Evolutionary conservation across 2,888 invertebrate species (phyloP).

Genomic region (Exephanes ischioxanthus): DNA sequence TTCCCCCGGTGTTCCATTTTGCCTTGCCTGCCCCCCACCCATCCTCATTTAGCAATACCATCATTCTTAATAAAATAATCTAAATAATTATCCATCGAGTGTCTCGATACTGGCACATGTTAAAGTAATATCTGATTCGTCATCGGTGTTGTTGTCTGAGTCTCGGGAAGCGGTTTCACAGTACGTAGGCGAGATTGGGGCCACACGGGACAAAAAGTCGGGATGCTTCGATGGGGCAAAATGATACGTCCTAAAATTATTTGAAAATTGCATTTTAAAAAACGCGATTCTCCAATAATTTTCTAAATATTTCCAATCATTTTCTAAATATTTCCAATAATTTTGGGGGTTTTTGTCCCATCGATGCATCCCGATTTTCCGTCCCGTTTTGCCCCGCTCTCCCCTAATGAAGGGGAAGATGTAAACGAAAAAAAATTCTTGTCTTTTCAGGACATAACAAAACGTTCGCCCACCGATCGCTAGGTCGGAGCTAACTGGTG

Average conservation of each 20-base stretch:
- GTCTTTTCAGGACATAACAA: neutral
- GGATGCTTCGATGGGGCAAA: too few relatives aligned
- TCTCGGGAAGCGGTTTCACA: slow-evolving; percentile 30
- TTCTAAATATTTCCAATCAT: too few relatives aligned
- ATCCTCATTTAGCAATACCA: slow-evolving; percentile 28
- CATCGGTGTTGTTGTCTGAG: slow-evolving; percentile 3
- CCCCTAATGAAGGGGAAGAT: neutral
- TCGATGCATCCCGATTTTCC: too few relatives aligned
- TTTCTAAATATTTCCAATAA: too few relatives aligned
- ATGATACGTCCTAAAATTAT: too few relatives aligned
- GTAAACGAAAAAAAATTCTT: neutral
- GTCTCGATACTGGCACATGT: slow-evolving; percentile 37
- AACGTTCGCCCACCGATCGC: neutral
- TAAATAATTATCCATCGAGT: slow-evolving; percentile 31
- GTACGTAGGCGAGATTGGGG: neutral
- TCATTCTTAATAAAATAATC: slow-evolving; percentile 11
- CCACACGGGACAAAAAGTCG: neutral
- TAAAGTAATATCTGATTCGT: slow-evolving; percentile 12
- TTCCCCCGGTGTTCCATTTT: neutral
- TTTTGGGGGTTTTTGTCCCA: too few relatives aligned
- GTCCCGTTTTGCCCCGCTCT: too few relatives aligned
- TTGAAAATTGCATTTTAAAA: neutral
- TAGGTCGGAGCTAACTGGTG: neutral
- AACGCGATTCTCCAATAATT: neutral
- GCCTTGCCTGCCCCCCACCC: neutral